These are phyloP conservation scores for Trypoxylon attenuatum DNA, from an alignment of 2,888 invertebrate genomes.

Conservation along the genomic window DNA sequence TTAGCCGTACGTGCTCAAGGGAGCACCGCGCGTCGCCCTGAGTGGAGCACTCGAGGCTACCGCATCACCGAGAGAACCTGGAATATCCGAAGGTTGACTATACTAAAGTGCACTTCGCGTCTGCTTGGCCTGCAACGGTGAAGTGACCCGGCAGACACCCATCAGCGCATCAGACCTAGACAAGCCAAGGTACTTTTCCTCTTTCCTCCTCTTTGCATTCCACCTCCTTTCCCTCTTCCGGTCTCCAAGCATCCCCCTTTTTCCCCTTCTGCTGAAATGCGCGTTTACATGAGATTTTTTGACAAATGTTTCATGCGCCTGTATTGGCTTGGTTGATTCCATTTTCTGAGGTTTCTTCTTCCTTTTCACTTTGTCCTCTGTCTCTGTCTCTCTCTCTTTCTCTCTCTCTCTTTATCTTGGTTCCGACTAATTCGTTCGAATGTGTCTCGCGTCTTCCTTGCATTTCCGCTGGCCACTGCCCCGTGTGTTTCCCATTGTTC, in stretches of 20 bases:
- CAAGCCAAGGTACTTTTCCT: slow-evolving; percentile 22
- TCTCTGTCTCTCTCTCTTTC: not conserved
- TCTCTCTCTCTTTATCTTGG: not conserved
- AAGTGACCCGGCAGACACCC: slow-evolving; percentile 70
- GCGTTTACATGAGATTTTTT: not conserved
- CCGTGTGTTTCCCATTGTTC: not conserved
- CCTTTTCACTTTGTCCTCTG: too few relatives aligned
- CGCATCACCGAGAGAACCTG: slow-evolving; percentile 43
- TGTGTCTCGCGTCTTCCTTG: not conserved
- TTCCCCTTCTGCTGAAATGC: not conserved
- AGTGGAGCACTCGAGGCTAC: slow-evolving; percentile 33
- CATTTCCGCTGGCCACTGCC: not conserved
- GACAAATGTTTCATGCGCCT: too few relatives aligned
- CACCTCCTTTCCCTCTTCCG: not conserved
- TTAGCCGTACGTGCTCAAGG: slow-evolving; percentile 64
- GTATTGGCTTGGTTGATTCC: not conserved
- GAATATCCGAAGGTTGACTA: slow-evolving; percentile 53
- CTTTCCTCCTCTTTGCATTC: not conserved
- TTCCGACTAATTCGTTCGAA: not conserved
- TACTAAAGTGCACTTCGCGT: slow-evolving; percentile 60
- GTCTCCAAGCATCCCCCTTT: not conserved
- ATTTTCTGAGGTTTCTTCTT: not conserved
- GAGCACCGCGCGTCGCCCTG: slow-evolving; percentile 30
- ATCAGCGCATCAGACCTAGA: slow-evolving; percentile 61
- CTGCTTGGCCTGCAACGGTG: slow-evolving; percentile 65